These are phyloP conservation scores for Nibea albiflora DNA, from an alignment of 2,113 vertebrate genomes.

Conservation along the genomic window DNA sequence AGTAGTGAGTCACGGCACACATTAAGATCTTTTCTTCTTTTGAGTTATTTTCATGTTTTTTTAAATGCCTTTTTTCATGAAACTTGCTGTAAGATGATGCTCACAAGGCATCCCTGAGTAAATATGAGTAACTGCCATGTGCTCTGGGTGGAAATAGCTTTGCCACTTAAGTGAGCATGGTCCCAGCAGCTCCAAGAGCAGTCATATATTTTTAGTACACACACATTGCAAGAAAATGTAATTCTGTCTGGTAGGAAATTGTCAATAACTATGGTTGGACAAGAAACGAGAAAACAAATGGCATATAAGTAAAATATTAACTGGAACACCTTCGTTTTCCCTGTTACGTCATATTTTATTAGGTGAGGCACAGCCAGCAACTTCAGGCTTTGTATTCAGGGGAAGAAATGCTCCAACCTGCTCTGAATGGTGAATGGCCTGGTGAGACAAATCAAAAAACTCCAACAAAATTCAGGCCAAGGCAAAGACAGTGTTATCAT, in stretches of 20 bases:
- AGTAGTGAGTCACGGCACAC: not conserved
- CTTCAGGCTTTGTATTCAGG: not conserved
- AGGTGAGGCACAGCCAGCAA: not conserved
- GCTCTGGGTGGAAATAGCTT: conserved; percentile 8
- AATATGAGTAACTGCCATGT: not conserved
- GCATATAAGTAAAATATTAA: not conserved
- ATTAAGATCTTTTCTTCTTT: not conserved
- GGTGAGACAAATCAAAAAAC: not conserved
- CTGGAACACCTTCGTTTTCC: not conserved
- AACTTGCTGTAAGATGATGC: not conserved
- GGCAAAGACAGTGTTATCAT: not conserved
- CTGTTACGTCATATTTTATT: not conserved
- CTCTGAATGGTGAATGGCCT: conserved; percentile 5
- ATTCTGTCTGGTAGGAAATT: not conserved
- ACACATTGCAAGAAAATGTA: not conserved
- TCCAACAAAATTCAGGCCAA: not conserved
- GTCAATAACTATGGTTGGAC: not conserved
- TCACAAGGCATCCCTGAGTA: not conserved
- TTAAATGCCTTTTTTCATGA: not conserved
- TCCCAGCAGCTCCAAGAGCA: not conserved
- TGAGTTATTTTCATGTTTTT: not conserved
- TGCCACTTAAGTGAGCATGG: not conserved
- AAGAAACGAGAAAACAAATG: not conserved
- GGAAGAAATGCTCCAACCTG: not conserved
- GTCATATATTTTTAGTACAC: not conserved